A percentile compares a stretch with the other conserved stretches of the same genome.
Evolutionary conservation across 1,140 invertebrate genomes (phyloP).

Genomic region (Sweltsa coloradensis): DNA sequence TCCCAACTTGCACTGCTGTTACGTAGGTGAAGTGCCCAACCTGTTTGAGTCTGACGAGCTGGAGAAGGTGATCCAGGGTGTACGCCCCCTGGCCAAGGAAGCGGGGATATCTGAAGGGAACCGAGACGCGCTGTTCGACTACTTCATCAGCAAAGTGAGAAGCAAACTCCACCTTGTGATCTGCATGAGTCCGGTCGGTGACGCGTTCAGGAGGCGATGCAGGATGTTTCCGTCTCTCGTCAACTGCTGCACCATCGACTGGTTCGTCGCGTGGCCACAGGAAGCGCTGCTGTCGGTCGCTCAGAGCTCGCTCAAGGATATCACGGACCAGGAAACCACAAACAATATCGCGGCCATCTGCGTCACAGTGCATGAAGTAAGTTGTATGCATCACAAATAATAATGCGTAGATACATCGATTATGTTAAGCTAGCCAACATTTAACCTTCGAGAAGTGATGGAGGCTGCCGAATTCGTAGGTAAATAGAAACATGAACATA

Average conservation of each 20-base stretch:
- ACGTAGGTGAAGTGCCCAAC: constrained; percentile 70
- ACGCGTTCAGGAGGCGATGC: constrained; percentile 62
- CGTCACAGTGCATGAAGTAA: constrained; percentile 58
- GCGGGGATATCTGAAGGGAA: constrained; percentile 49
- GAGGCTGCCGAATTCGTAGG: no score
- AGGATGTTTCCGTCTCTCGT: constrained; percentile 84
- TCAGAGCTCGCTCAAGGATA: constrained; percentile 37
- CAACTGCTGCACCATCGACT: constrained; percentile 89
- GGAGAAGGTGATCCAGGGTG: constrained; percentile 64
- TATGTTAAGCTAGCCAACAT: not conserved
- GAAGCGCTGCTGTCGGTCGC: constrained; percentile 77
- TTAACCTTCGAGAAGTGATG: no score
- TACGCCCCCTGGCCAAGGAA: constrained; percentile 53
- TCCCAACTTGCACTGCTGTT: no score
- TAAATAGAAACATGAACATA: no score
- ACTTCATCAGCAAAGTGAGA: constrained; percentile 66
- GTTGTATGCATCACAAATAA: no score
- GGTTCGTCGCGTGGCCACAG: constrained; percentile 83
- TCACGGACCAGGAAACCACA: constrained; percentile 30
- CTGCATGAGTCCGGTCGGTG: constrained; percentile 81
- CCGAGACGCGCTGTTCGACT: constrained; percentile 68
- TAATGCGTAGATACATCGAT: constrained; percentile 3
- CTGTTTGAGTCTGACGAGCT: constrained; percentile 74
- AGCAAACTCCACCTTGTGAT: constrained; percentile 73
- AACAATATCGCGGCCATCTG: constrained; percentile 52